Base-by-base conservation (phyloP, 2,888 invertebrate species). In the Drosophila mercatorum region DNA sequence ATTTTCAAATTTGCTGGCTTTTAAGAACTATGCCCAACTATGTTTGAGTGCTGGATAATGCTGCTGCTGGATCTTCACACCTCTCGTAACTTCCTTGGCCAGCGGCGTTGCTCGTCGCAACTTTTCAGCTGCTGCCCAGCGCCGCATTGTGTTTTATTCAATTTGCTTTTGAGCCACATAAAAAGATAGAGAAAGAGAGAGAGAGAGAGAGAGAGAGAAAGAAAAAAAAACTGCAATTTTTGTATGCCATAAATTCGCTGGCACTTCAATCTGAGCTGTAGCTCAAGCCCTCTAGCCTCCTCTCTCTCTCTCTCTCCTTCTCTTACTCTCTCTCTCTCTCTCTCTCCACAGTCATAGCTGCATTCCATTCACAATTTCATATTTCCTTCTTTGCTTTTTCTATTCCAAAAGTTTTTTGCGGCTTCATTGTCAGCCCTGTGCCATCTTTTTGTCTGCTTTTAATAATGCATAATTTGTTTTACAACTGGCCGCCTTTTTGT, bases 381-480 rank as follows among this genome's bases (percentile, higher is more conserved):
- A 51, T 51, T 51, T 51, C 12, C 51, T 17, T 53, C 34, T 62
- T 64, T 49, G 57, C 53, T 49, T 43, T 58, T 67, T 62, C 65
- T 68, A 61, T 61, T 34, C 68, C 68, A 86, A 75, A 68, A 34
- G 10, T 51, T 83, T 80, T 81, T 71, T 88, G 89, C 71, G 87
- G 83, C 79, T 86, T 84, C 87, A 88, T 84, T 88, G 83, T 86
- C 83, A 87, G 87, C 72, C 75, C 66, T 67, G 46, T 26, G 59
- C 8, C 55, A 28, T 66, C 47, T 76, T 72, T 72, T 86, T 88
- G 59, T 75, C 51, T 36, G 63, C 74, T 88, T 88, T 84, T 88
- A 88, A 88, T 84, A 84, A 88, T 88, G 87, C 89, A 84, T 88
- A 88, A 88, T 83, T 85, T 83, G 88, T 88, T 85, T 77, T 80